Evolutionary conservation across 2,797 vertebrate species (phyloP), one percentile per base, ranked within the genome.

Genomic region (Liparis tanakae): DNA sequence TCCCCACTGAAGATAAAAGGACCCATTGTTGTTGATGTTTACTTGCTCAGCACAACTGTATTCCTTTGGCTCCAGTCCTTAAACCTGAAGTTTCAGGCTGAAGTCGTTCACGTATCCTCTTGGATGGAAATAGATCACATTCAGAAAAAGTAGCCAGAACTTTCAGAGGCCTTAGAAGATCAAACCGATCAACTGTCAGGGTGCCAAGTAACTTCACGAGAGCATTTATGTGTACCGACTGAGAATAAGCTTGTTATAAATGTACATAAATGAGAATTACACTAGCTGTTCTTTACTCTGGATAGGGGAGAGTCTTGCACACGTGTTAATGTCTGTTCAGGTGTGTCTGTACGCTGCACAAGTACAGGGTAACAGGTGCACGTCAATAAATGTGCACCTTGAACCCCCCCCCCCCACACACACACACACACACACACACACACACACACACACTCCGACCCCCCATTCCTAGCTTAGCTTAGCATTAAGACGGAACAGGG

Each of bases 21-120:
- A 58, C 67, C 44, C 79, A 81, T 85, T 83, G 88, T 89, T 72
- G 74, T 72, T 60, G 41, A 76, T 84, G 80, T 89, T 80, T 80
- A 63, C 60, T 77, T 41, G 17, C 72, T 66, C 80, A 73, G 65
- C 69, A 78, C 3, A 68, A 72, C 68, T 76, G 70, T 64, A 53
- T 74, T 79, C 13, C 25, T 76, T 78, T 86, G 84, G 74, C 76
- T 74, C 56, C 0, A 3, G 66, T 30, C 67, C 70, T 44, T 78
- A 33, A 77, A 70, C 37, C 48, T 2, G 37, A 77, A 65, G 8
- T 71, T 74, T 65, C 55, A 36, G 39, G 46, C 57, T 25, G 10
- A 75, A 68, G 71, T 62, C 3, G 44, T 78, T 84, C 59, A 53
- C 34, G 74, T 57, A 18, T 67, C 65, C 70, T 67, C 37, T 25